Evolutionary conservation across 2,888 invertebrate genomes (phyloP), one percentile per base, ranked within the genome.

Genomic region (Dryomyza anilis): DNA sequence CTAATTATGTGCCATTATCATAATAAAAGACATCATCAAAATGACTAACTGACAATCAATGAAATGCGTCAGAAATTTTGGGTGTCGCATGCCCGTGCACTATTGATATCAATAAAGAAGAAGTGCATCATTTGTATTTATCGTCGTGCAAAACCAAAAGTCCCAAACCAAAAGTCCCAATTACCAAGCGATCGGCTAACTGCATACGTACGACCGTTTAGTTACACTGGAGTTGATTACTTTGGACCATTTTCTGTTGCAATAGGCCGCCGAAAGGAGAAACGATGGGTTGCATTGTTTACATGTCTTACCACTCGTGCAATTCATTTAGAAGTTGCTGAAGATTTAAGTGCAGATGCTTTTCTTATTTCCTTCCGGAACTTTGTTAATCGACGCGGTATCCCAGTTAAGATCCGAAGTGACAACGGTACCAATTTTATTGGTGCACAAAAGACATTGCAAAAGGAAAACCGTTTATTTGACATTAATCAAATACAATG

Each of bases 161-260:
- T 23, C 5, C 69, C 69, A 7, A n/a, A n/a, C n/a, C 25, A 61
- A 16, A 70, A 69, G 69, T 66, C 61, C 0, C 58, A 57, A n/a
- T n/a, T 72, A 1, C 67, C 69, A 8, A 8, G 33, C 3, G 67
- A 71, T 19, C 55, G 69, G 1, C 8, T 70, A 3, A 69, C 69
- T 8, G 68, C 67, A 2, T 69, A 53, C 27, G 30, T 68, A 1
- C 60, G 66, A 0, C 66, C 71, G 1, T 72, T 71, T 48, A 52
- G 67, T 3, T 71, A 70, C 25, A 67, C 67, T 2, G 72, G 69
- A 2, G 6, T 70, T 0, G 71, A 71, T 29, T 64, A 43, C 48
- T 67, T 66, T 61, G 67, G 69, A 1, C 67, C 66, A 1, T 8
- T 63, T 1, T 21, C 30, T n/a, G 45, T 56, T 14, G 27, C 45